Evolutionary conservation across 2,888 invertebrate species (phyloP).

Genomic region (Morpho helenor): DNA sequence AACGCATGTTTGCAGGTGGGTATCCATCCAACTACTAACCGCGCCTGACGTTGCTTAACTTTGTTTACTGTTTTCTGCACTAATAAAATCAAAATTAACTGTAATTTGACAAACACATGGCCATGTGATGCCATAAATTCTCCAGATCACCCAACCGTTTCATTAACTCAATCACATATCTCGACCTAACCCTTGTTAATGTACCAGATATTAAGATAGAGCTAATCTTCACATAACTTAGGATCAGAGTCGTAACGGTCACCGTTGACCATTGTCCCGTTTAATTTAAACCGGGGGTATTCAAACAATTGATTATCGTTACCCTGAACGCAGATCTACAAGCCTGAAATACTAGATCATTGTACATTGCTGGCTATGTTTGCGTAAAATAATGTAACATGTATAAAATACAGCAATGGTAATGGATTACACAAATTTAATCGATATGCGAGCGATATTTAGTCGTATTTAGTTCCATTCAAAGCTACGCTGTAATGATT

Average conservation of each 20-base stretch:
- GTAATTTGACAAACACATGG: background rate
- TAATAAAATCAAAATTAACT: no score
- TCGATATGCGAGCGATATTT: no score
- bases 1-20: no score
- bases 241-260: conserved; percentile 66
- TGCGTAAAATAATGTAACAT: background rate
- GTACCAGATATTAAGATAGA: conserved; percentile 71
- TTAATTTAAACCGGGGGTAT: conserved; percentile 69
- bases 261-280: conserved; percentile 75
- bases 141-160: conserved; percentile 26
- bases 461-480: conserved; percentile 17
- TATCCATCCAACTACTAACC: no score
- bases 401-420: conserved; percentile 21
- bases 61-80: no score
- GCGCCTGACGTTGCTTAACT: no score
- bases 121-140: conserved; percentile 19
- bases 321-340: conserved; percentile 35
- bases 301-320: conserved; percentile 60
- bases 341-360: background rate
- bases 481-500: conserved; percentile 36
- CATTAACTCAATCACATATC: conserved; percentile 37
- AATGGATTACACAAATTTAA: background rate
- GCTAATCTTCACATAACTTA: conserved; percentile 78
- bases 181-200: conserved; percentile 48
- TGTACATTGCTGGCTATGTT: conserved; percentile 25